Evolutionary conservation across 2,888 invertebrate genomes (phyloP), one percentile per base, ranked within the genome.

Genomic region (Pollenia labialis): DNA sequence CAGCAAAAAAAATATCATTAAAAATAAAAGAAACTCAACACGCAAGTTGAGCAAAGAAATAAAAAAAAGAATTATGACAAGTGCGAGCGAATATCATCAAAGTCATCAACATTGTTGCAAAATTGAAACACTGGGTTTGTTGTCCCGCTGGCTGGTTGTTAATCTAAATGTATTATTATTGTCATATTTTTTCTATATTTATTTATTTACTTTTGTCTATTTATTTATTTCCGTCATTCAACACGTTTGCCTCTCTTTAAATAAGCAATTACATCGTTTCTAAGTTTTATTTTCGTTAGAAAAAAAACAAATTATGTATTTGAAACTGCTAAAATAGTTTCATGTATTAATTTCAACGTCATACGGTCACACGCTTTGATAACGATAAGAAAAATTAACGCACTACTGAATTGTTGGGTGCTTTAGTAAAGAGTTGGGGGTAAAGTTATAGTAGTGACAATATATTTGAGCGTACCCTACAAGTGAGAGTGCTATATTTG

Each of bases 91-190:
- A 12, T 76, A 52, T 54, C 42, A 79, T 54, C 42, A 79, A 74
- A 71, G 23, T 60, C 54, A 16, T 60, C 54, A 58, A 80, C 71
- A 83, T 75, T 80, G 80, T 83, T 79, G 79, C 82, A 69, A 50
- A 81, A 56, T 40, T 66, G 18, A 11, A 44, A 16, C 44, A n/a
- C 52, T 68, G 40, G n/a, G 32, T 50, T 40, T 44, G 3, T 54
- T 54, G 44, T 32, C 32, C 32, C 6, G 14, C 44, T 66, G 11
- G 4, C 50, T 74, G 18, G 44, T 9, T 77, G 9, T n/a, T 75
- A 52, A 79, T 58, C 40, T 68, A 23, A 44, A 50, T 54, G 58
- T 69, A 52, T 60, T 52, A 44, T 58, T 74, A n/a, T 42, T 23
- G 12, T 52, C 66, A n/a, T n/a, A n/a, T 14, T 54, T 23, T 58